phyloP scores from a whole-genome alignment of 2,113 vertebrate genomes.

The Xiphorhynchus elegans region DNA sequence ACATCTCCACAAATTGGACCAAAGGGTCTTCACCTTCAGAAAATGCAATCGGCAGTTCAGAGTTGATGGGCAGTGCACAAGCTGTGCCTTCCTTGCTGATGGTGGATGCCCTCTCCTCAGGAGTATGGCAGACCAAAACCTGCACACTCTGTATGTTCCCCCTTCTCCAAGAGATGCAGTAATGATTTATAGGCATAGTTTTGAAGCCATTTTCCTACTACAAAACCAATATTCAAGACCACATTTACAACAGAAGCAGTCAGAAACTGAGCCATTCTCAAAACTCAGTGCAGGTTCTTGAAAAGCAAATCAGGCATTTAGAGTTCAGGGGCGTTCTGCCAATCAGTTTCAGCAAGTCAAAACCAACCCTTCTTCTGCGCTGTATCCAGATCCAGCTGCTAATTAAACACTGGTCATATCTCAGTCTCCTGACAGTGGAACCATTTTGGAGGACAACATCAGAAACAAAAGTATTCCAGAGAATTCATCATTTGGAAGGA shows the following conservation, averaged over 20 bases:
- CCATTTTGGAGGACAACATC: background rate
- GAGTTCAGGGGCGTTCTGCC: too few relatives aligned
- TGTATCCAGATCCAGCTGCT: background rate
- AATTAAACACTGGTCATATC: background rate
- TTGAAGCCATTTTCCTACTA: background rate
- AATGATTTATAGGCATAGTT: background rate
- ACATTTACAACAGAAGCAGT: too few relatives aligned
- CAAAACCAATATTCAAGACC: background rate
- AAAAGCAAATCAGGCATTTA: too few relatives aligned
- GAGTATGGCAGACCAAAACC: background rate
- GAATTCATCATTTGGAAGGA: background rate
- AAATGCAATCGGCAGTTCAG: background rate
- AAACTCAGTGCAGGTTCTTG: too few relatives aligned
- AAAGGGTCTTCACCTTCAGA: background rate
- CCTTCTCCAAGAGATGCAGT: background rate
- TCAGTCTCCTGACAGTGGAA: background rate
- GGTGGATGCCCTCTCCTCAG: background rate
- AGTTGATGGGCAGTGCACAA: background rate
- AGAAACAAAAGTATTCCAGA: background rate
- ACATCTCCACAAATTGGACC: background rate
- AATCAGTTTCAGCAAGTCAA: too few relatives aligned
- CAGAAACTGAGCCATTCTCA: too few relatives aligned
- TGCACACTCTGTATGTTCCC: background rate
- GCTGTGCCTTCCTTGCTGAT: background rate
- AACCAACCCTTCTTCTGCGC: too few relatives aligned